A percentile compares a stretch with the other conserved stretches of the same genome.
phyloP scores from a whole-genome alignment of 2,113 vertebrate species.

The Salvelinus sp. region DNA sequence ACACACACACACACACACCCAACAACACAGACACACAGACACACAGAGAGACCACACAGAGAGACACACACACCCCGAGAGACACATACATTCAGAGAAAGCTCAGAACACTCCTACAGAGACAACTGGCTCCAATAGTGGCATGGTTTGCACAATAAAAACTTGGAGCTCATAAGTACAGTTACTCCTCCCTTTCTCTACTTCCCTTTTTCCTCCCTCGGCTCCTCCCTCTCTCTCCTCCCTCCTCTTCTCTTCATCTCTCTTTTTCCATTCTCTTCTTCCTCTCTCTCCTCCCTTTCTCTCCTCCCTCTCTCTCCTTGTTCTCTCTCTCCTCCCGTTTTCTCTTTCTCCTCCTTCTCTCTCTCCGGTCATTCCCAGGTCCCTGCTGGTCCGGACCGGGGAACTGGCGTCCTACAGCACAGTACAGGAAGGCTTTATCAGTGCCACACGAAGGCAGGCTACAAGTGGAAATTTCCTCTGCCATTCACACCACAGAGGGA shows the following conservation, averaged over 20 bases:
- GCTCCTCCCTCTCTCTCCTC: constrained; percentile 8
- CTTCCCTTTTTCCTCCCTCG: no score
- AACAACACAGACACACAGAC: constrained; percentile 34
- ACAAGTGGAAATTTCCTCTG: constrained; percentile 97
- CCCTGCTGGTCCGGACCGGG: constrained; percentile 81
- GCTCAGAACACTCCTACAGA: constrained; percentile 35
- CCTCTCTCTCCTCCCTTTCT: no score
- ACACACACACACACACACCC: constrained; percentile 7
- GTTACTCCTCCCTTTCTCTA: constrained; percentile 8
- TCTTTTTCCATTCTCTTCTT: constrained; percentile 27
- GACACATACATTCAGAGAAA: constrained; percentile 54
- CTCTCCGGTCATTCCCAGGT: constrained; percentile 86
- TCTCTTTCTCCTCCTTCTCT: constrained; percentile 68
- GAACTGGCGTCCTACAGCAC: constrained; percentile 96
- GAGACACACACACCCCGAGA: constrained; percentile 44
- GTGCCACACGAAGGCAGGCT: constrained; percentile 92
- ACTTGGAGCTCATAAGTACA: no score
- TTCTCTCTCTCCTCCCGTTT: constrained; percentile 48
- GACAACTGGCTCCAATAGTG: background rate
- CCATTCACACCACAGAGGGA: constrained; percentile 77
- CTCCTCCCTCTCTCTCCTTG: constrained; percentile 36
- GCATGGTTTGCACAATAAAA: background rate
- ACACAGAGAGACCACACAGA: constrained; percentile 34
- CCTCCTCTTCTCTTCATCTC: constrained; percentile 51
- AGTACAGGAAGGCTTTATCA: constrained; percentile 99